Conservation (phyloP, 2,797 vertebrate genomes). For the Chelidonichthys spinosus region DNA sequence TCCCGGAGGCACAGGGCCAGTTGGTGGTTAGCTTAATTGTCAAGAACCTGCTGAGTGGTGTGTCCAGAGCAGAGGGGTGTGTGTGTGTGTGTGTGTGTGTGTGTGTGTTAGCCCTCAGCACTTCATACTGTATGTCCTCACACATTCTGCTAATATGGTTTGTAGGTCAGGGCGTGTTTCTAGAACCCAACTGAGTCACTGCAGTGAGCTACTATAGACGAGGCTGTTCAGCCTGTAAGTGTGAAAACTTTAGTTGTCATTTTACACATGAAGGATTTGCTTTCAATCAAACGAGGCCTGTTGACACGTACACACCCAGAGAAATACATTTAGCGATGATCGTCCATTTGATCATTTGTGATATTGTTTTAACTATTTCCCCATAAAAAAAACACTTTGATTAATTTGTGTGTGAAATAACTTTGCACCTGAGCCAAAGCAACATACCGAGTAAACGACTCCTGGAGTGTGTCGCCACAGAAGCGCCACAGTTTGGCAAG, state of each 20-base stretch:
- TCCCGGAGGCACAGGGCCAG: constrained; percentile 62
- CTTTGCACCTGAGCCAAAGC: neutral
- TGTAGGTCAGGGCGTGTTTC: constrained; percentile 62
- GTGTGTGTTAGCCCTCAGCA: constrained; percentile 10
- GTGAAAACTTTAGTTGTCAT: constrained; percentile 16
- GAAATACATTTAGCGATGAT: neutral
- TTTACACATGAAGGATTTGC: neutral
- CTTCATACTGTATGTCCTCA: constrained; percentile 32
- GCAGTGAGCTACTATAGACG: constrained; percentile 2
- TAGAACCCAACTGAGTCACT: constrained; percentile 19
- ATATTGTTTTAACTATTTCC: constrained; percentile 18
- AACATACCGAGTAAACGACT: neutral
- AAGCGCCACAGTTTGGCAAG: constrained; percentile 9
- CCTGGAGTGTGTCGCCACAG: neutral
- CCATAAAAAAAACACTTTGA: neutral
- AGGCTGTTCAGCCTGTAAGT: constrained; percentile 6
- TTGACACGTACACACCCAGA: neutral
- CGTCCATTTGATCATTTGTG: neutral
- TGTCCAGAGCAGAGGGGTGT: constrained; percentile 60
- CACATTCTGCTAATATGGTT: constrained; percentile 43
- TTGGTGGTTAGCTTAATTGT: constrained; percentile 83
- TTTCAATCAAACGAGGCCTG: neutral
- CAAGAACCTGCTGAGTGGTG: constrained; percentile 77
- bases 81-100: constrained; percentile 21
- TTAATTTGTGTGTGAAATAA: neutral